Base-by-base conservation (phyloP, 1,140 invertebrate genomes). In the Drosophila sp. region DNA sequence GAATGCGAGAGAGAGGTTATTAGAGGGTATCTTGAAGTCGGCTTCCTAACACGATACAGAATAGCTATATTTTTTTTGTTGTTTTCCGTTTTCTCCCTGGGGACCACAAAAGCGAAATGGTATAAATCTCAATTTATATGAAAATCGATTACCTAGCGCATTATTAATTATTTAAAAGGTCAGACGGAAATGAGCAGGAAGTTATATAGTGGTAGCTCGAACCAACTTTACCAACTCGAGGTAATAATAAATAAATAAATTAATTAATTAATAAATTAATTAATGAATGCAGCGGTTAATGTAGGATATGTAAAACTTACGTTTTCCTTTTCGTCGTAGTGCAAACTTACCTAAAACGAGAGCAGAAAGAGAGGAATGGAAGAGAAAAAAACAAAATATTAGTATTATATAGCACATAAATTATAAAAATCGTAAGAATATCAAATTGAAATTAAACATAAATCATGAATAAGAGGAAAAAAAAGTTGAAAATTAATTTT, bases 101-200 rank as follows among this genome's bases (percentile, higher is more conserved):
- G 44, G 23, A 50, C 44, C 23, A 10, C 23, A 27, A 50, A 50
- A 27, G 23, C 23, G 5, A 50, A 50, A 50, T 50, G 44, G 80
- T 83, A 89, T 90, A 89, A 89, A 89, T 90, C 84, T 90, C 78
- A 90, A 90, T 89, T 89, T 84, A 84, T 90, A 90, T 84, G 84
- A 89, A 89, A 84, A 90, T 89, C 85, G 85, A 89, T 89, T 89
- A 76, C 73, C 61, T 66, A 54, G 60, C 69, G 64, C 66, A 78
- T 89, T 79, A 79, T 79, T 84, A 90, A 89, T 84, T 90, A 89
- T 80, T 87, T 83, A 87, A 89, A 80, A 84, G 79, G 65, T 70
- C 58, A 29, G 17, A 61, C 65, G 72, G 55, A 86, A 86, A 81
- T 80, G 75, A 76, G 60, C 67, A 71, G 70, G 63, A 85, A 64